phyloP scores from a whole-genome alignment of 2,113 vertebrate species.

The Pygoscelis antarcticus region DNA sequence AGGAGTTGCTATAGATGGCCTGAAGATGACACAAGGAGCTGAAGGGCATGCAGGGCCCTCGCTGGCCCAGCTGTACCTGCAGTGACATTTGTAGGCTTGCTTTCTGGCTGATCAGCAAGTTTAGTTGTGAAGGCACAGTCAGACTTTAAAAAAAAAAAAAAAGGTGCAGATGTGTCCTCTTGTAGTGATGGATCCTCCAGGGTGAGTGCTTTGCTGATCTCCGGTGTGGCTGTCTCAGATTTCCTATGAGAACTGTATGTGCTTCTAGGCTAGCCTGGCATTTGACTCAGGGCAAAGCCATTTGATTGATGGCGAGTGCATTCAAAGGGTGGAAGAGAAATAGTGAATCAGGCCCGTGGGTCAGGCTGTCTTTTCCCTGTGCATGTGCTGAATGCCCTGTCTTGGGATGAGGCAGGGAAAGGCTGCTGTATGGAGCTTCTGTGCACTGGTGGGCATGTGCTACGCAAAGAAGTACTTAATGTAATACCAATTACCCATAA shows the following conservation, averaged over 20 bases:
- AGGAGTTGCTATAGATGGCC: neutral
- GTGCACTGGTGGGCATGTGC: neutral
- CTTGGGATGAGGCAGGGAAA: neutral
- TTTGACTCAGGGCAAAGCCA: neutral
- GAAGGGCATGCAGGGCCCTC: neutral
- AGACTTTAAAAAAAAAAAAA: neutral
- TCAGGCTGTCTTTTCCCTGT: neutral
- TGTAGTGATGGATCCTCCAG: neutral
- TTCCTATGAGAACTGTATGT: neutral
- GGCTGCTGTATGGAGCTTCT: neutral
- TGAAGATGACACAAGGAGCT: neutral
- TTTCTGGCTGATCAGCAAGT: neutral
- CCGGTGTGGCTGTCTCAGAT: neutral
- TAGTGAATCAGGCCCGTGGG: neutral
- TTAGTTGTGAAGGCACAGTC: neutral
- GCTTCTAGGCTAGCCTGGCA: neutral
- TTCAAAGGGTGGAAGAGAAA: neutral
- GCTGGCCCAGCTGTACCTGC: neutral
- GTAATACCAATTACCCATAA: neutral
- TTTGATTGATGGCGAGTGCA: neutral
- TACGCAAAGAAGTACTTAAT: neutral
- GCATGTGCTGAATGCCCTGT: neutral
- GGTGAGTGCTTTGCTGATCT: neutral
- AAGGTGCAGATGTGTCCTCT: neutral
- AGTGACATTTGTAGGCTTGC: neutral